Evolutionary conservation across 1,140 invertebrate genomes (phyloP), one percentile per base, ranked within the genome.

Genomic region (Mercenaria mercenaria): DNA sequence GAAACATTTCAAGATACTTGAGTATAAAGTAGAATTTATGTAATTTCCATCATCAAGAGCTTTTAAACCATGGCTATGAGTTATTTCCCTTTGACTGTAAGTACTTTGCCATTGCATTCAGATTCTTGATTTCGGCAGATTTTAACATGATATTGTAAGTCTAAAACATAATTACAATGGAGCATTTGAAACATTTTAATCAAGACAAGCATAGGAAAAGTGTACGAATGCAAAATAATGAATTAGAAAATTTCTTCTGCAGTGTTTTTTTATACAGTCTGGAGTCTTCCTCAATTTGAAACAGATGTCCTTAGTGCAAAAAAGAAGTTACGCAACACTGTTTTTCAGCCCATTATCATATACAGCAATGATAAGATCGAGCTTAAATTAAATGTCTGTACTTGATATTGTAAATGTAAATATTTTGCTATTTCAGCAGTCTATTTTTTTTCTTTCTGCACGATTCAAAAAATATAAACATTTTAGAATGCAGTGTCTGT

Each of bases 71-170:
- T n/a, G n/a, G n/a, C n/a, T n/a, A n/a, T 29, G 59, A 64, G 59
- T 64, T 64, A 64, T 8, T 64, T 64, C 59, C 59, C 59, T 64
- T 64, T 64, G n/a, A 29, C 59, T 64, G 26, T 64, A 47, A 47
- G 6, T 47, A 47, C 15, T n/a, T n/a, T n/a, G n/a, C n/a, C n/a
- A n/a, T n/a, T n/a, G n/a, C n/a, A n/a, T n/a, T n/a, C n/a, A n/a
- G n/a, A n/a, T n/a, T n/a, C n/a, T n/a, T n/a, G n/a, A n/a, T n/a
- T n/a, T n/a, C n/a, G n/a, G n/a, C n/a, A n/a, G n/a, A n/a, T n/a
- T n/a, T n/a, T n/a, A n/a, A n/a, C n/a, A n/a, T n/a, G n/a, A n/a
- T n/a, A n/a, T n/a, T n/a, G n/a, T n/a, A n/a, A n/a, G n/a, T n/a
- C n/a, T n/a, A n/a, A n/a, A n/a, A n/a, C n/a, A n/a, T n/a, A n/a